A percentile compares a stretch with the other conserved stretches of the same genome.
Conservation (phyloP, 2,113 vertebrate species). For the Forbesichthys papilliferus region DNA sequence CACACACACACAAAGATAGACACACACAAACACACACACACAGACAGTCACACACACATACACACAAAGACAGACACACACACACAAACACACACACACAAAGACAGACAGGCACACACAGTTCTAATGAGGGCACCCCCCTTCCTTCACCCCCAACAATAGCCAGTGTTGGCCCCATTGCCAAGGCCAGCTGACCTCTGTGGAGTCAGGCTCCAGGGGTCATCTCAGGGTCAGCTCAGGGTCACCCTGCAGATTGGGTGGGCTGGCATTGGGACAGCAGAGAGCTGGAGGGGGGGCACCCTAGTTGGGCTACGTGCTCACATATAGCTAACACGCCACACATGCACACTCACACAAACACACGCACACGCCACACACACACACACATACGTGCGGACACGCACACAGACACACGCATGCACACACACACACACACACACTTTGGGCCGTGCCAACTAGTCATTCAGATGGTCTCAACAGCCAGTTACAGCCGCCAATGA, state of each 20-base stretch:
- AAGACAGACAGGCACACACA: neutral
- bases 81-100: too few relatives aligned
- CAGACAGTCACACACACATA: too few relatives aligned
- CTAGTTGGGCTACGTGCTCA: constrained; percentile 1
- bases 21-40: too few relatives aligned
- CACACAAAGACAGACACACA: constrained; percentile 42
- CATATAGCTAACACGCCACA: neutral
- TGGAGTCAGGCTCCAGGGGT: constrained; percentile 86
- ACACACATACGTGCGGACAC: too few relatives aligned
- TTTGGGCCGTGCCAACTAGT: neutral
- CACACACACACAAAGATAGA: too few relatives aligned
- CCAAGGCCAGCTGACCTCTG: constrained; percentile 90
- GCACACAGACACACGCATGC: too few relatives aligned
- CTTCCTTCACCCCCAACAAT: constrained; percentile 20
- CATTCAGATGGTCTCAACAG: neutral
- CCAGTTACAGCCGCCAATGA: too few relatives aligned
- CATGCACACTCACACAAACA: neutral
- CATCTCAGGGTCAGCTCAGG: constrained; percentile 80
- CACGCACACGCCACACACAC: neutral
- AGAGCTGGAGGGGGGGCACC: constrained; percentile 25
- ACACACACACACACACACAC: constrained; percentile 6
- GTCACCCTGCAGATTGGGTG: constrained; percentile 83
- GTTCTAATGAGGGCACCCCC: neutral
- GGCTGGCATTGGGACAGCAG: constrained; percentile 64
- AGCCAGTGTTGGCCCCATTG: constrained; percentile 81